Conservation (phyloP, 2,113 vertebrate species). For the Neolamprologus ventralis region DNA sequence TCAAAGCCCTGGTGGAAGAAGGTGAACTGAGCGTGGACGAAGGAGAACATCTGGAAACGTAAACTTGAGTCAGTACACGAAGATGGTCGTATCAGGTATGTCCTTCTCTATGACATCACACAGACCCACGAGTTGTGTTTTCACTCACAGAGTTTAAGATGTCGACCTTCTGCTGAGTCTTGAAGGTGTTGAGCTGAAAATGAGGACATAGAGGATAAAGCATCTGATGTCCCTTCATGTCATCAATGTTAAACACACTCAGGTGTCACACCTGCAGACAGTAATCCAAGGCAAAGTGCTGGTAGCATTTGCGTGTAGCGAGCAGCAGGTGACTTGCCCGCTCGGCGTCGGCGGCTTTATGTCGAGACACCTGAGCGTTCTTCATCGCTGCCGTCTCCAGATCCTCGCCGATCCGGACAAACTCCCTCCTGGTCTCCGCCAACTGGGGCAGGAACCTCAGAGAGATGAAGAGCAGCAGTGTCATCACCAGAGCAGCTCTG, state of each 20-base stretch:
- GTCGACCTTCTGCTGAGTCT: slow-evolving; percentile 69
- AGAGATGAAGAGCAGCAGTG: not conserved
- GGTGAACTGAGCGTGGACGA: slow-evolving; percentile 73
- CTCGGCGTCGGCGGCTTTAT: slow-evolving; percentile 56
- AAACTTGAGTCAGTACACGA: not conserved
- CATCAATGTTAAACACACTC: not conserved
- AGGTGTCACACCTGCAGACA: slow-evolving; percentile 65
- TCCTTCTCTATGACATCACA: not conserved
- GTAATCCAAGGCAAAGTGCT: slow-evolving; percentile 75
- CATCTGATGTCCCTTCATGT: not conserved
- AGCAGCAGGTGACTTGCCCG: slow-evolving; percentile 67
- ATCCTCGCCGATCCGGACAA: slow-evolving; percentile 67
- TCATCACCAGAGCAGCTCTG: not conserved
- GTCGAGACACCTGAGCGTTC: slow-evolving; percentile 62
- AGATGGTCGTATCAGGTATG: not conserved
- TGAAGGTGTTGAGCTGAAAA: slow-evolving; percentile 71
- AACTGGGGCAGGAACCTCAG: slow-evolving; percentile 67
- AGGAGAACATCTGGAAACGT: slow-evolving; percentile 67
- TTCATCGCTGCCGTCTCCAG: slow-evolving; percentile 56
- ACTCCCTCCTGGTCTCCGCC: slow-evolving; percentile 60
- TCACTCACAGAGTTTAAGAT: slow-evolving; percentile 70
- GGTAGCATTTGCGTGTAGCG: slow-evolving; percentile 69
- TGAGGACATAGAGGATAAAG: not conserved
- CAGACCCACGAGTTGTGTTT: not conserved
- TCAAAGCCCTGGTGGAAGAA: slow-evolving; percentile 78